A percentile compares a stretch with the other conserved stretches of the same genome.
Evolutionary conservation across 2,888 invertebrate species (phyloP).

Genomic region (Drosophila anceps): DNA sequence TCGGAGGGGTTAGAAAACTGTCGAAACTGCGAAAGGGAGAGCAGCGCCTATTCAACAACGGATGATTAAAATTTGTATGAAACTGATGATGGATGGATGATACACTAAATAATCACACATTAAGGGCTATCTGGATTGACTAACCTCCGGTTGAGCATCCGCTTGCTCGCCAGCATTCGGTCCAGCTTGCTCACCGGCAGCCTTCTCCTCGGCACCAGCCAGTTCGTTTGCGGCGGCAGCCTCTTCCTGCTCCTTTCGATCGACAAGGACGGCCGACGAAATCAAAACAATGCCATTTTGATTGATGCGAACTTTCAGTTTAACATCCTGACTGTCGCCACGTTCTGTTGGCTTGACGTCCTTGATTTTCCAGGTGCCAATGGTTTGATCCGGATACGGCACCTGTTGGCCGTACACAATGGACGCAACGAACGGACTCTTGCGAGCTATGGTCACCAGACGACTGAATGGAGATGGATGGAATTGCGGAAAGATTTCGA

Average conservation of each 20-base stretch:
- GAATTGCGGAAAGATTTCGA: constrained; percentile 95
- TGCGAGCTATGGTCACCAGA: constrained; percentile 96
- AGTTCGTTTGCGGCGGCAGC: constrained; percentile 64
- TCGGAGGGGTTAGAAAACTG: constrained; percentile 44
- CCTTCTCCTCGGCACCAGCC: constrained; percentile 82
- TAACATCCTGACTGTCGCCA: constrained; percentile 97
- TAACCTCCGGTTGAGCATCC: constrained; percentile 86
- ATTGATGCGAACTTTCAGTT: constrained; percentile 97
- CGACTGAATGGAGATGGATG: constrained; percentile 97
- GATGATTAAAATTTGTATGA: constrained; percentile 23
- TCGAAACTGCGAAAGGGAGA: constrained; percentile 28
- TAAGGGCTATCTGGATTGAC: constrained; percentile 35
- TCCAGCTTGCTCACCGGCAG: constrained; percentile 63
- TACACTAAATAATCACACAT: constrained; percentile 16
- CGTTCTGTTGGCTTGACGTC: constrained; percentile 94
- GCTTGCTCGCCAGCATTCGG: constrained; percentile 85
- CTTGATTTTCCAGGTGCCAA: constrained; percentile 93
- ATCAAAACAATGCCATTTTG: constrained; percentile 96
- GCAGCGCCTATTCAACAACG: constrained; percentile 42
- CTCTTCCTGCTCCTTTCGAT: constrained; percentile 88
- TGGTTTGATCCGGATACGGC: constrained; percentile 91
- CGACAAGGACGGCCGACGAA: constrained; percentile 93
- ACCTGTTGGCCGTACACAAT: constrained; percentile 92
- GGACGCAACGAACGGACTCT: constrained; percentile 94
- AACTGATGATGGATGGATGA: constrained; percentile 15